Conservation (phyloP, 2,797 vertebrate genomes). For the Melanotaenia nigrans region DNA sequence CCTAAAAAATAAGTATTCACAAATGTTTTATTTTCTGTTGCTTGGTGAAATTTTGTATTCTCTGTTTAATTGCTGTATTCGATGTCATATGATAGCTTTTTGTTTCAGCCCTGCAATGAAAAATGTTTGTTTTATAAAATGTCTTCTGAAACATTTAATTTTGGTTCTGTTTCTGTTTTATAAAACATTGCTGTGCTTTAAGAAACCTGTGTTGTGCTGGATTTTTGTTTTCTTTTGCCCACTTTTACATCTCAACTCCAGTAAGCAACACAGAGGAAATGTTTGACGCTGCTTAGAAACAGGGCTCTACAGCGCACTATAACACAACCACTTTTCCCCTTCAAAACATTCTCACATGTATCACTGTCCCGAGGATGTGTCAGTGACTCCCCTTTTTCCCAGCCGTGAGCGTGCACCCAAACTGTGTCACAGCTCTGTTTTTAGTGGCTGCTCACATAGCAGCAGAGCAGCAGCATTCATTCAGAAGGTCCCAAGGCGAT, state of each 20-base stretch:
- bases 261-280: not conserved
- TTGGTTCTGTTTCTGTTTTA: no score
- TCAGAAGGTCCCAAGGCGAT: conserved; percentile 42
- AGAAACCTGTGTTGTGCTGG: not conserved
- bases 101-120: no score
- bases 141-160: no score
- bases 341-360: conserved; percentile 14
- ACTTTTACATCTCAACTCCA: not conserved
- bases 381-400: conserved; percentile 36
- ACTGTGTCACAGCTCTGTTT: conserved; percentile 51
- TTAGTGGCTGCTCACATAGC: conserved; percentile 38
- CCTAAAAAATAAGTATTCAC: no score
- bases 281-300: not conserved
- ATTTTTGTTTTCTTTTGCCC: not conserved
- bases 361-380: conserved; percentile 45
- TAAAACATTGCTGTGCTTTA: not conserved
- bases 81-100: no score
- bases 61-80: no score
- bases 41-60: no score
- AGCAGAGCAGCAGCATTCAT: conserved; percentile 50
- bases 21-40: no score
- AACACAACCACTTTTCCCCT: not conserved
- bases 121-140: no score
- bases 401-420: conserved; percentile 19
- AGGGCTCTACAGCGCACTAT: not conserved